Evolutionary conservation across 2,113 vertebrate species (phyloP).

Genomic region (Tinamus guttatus): DNA sequence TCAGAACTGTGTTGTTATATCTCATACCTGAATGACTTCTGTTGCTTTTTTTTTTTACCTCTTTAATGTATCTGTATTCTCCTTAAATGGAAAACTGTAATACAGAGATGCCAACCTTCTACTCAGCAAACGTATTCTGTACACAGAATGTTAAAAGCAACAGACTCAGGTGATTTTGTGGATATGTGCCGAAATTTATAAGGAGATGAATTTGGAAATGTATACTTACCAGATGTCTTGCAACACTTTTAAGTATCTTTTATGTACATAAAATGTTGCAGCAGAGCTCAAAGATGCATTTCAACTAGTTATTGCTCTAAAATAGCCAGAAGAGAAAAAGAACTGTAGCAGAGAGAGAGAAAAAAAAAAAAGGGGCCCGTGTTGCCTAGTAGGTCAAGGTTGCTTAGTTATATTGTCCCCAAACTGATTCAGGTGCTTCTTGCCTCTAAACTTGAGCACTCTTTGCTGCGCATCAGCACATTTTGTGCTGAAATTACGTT

Average conservation of each 20-base stretch:
- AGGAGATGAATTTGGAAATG: not conserved
- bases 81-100: not conserved
- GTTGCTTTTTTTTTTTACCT: not conserved
- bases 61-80: not conserved
- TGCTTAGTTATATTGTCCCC: not conserved
- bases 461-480: not conserved
- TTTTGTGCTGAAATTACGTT: not conserved
- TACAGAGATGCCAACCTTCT: not conserved
- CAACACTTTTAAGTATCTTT: not conserved
- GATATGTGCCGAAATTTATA: not conserved
- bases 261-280: not conserved
- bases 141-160: not conserved
- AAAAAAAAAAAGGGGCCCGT: fast-evolving
- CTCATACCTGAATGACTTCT: not conserved
- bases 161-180: not conserved
- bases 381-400: not conserved
- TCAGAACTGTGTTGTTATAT: fast-evolving
- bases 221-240: not conserved
- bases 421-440: not conserved
- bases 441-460: not conserved
- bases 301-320: not conserved
- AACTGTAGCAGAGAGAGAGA: not conserved
- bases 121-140: not conserved
- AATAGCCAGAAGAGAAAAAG: not conserved
- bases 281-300: not conserved